These are phyloP conservation scores for Styela clava DNA, from an alignment of 23 tunicate species.

Conservation along the genomic window DNA sequence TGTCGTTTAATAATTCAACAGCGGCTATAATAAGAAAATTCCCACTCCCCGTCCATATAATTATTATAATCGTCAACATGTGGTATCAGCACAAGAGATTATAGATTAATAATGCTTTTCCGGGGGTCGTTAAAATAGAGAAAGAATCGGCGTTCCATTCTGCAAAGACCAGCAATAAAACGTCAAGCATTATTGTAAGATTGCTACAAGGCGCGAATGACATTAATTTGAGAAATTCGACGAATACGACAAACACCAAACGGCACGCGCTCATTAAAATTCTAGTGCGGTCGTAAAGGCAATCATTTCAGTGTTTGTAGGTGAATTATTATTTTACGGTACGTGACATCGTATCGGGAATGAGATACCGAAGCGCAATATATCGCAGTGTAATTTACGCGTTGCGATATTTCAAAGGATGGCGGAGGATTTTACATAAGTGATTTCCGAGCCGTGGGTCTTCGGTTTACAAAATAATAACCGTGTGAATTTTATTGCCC, in stretches of 20 bases:
- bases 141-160: too few relatives aligned
- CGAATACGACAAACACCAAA: not conserved
- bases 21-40: slow-evolving; percentile 23
- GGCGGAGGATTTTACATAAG: too few relatives aligned
- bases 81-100: slow-evolving; percentile 15
- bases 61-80: slow-evolving; percentile 19
- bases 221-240: not conserved
- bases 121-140: not conserved
- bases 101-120: slow-evolving; percentile 17
- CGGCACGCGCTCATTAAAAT: not conserved
- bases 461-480: too few relatives aligned
- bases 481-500: too few relatives aligned
- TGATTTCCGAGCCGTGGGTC: too few relatives aligned
- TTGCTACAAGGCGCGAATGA: not conserved
- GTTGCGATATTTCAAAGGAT: too few relatives aligned
- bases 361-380: not conserved
- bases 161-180: not conserved
- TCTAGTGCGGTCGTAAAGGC: not conserved
- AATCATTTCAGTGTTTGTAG: not conserved
- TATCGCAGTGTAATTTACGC: not conserved
- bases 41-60: slow-evolving; percentile 22
- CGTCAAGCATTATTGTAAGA: not conserved
- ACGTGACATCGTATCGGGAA: not conserved
- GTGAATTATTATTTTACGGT: not conserved
- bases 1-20: slow-evolving; percentile 12